Conservation (phyloP, 2,113 vertebrate genomes). For the Climacteris rufus region DNA sequence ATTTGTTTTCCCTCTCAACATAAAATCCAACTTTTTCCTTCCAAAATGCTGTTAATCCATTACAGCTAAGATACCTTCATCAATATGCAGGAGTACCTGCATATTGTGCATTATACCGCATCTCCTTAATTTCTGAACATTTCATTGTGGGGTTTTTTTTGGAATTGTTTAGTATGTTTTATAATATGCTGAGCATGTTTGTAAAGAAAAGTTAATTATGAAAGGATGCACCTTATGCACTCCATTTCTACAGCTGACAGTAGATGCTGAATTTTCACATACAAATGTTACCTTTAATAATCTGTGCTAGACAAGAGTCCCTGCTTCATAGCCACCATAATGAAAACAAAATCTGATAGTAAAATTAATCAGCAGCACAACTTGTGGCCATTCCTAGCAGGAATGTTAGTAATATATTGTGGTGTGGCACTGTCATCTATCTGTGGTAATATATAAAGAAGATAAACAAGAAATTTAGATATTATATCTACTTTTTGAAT, state of each 20-base stretch:
- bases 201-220: neutral
- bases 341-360: neutral
- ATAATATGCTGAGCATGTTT: neutral
- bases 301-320: neutral
- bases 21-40: neutral
- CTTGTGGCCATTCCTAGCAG: neutral
- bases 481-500: neutral
- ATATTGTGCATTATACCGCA: neutral
- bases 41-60: neutral
- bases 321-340: neutral
- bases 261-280: neutral
- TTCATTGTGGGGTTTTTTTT: neutral
- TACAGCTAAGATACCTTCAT: neutral
- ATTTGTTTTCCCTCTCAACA: neutral
- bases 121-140: neutral
- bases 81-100: neutral
- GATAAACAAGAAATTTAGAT: neutral
- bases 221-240: neutral
- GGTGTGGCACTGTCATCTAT: neutral
- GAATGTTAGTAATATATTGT: neutral
- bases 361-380: neutral
- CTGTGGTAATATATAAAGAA: neutral
- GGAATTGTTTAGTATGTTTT: neutral
- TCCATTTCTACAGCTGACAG: neutral
- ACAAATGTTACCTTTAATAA: neutral